Percentiles rank a stretch among this genome's conserved stretches.
Evolutionary conservation across 2,113 vertebrate species (phyloP).

Genomic region (Daubentonia madagascariensis): DNA sequence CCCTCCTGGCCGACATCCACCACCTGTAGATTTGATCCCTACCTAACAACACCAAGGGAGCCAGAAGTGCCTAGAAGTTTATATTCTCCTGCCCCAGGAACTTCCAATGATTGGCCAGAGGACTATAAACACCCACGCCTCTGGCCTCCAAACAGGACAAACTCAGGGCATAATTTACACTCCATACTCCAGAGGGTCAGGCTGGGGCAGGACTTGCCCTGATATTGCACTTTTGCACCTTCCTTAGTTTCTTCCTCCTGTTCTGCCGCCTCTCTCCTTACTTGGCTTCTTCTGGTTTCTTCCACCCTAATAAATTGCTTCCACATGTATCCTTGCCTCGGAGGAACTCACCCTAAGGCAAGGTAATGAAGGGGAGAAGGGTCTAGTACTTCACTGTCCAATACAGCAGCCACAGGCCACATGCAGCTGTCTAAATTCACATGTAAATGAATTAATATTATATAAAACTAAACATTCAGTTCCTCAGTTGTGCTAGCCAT

Average conservation of each 20-base stretch:
- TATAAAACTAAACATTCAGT: background rate
- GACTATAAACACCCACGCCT: background rate
- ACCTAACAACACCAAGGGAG: background rate
- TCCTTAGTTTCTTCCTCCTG: rapidly evolving
- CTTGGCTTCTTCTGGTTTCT: background rate
- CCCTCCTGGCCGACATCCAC: too few relatives aligned
- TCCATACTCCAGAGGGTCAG: background rate
- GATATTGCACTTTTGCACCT: background rate
- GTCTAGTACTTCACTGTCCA: background rate
- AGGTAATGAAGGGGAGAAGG: background rate
- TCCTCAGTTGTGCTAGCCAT: rapidly evolving
- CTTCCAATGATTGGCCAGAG: background rate
- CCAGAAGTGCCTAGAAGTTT: background rate
- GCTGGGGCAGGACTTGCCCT: background rate
- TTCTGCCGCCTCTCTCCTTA: background rate
- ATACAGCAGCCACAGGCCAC: background rate
- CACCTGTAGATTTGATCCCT: too few relatives aligned
- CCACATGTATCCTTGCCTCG: background rate
- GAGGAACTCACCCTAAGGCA: background rate
- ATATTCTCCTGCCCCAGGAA: too few relatives aligned
- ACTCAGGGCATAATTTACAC: background rate
- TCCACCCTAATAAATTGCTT: background rate
- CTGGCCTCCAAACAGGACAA: background rate
- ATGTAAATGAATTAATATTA: background rate
- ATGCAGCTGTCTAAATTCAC: background rate